Evolutionary conservation across 2,888 invertebrate genomes (phyloP).

Genomic region (Liposcelis brunnea): DNA sequence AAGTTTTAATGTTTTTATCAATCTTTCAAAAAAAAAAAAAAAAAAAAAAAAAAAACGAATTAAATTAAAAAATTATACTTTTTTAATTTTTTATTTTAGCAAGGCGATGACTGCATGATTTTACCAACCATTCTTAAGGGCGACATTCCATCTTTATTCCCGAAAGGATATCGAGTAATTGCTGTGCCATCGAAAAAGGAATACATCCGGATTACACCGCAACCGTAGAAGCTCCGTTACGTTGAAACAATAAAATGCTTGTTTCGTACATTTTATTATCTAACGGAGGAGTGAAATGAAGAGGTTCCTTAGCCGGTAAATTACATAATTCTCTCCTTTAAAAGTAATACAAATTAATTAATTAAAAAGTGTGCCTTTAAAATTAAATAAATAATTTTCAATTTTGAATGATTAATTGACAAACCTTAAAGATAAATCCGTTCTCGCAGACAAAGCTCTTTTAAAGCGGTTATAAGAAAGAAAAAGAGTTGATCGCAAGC

Average conservation of each 20-base stretch:
- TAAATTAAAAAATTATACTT: not conserved
- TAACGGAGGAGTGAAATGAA: not conserved
- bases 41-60: not conserved
- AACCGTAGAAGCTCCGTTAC: slow-evolving; percentile 25
- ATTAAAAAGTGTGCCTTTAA: not conserved
- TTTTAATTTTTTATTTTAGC: slow-evolving; percentile 35
- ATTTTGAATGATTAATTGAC: no score
- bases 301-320: not conserved
- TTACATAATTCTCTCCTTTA: not conserved
- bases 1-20: no score
- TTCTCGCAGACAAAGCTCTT: no score
- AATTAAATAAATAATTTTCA: not conserved
- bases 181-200: slow-evolving; percentile 69
- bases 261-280: slow-evolving; percentile 1
- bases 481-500: no score
- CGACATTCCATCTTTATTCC: slow-evolving; percentile 52
- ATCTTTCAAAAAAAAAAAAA: no score
- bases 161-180: slow-evolving; percentile 45
- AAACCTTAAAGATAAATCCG: no score
- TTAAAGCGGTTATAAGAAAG: no score
- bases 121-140: slow-evolving; percentile 58
- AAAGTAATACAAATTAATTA: not conserved
- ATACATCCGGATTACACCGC: slow-evolving; percentile 59
- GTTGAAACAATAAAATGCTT: not conserved
- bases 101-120: slow-evolving; percentile 78